Evolutionary conservation across 1,140 invertebrate genomes (phyloP).

Genomic region (Heliconius melpomene): DNA sequence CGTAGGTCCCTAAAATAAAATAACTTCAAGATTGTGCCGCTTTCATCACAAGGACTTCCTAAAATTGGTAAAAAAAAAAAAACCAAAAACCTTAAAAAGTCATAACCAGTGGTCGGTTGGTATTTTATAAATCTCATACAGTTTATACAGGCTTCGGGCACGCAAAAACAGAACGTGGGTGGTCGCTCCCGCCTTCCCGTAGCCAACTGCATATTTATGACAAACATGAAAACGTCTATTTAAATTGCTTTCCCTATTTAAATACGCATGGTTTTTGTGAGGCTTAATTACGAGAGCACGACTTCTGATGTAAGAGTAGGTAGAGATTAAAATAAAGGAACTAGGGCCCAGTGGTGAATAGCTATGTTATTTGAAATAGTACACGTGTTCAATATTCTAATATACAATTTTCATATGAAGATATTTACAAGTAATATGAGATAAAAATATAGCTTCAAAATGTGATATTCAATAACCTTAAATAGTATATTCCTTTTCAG

Average conservation of each 20-base stretch:
- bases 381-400: too few species aligned
- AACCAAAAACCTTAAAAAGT: neutral
- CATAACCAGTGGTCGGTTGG: neutral
- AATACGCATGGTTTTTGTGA: conserved; percentile 33
- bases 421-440: too few species aligned
- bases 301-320: neutral
- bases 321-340: conserved; percentile 1
- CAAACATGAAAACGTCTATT: conserved; percentile 31
- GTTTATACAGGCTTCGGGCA: conserved; percentile 22
- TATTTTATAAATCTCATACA: conserved; percentile 15
- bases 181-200: conserved; percentile 36
- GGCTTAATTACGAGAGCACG: conserved; percentile 24
- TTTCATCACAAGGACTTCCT: neutral
- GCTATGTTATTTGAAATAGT: neutral
- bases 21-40: neutral
- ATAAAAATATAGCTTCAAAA: too few species aligned
- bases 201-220: conserved; percentile 33
- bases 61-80: neutral
- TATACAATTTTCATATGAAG: too few species aligned
- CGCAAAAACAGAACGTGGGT: conserved; percentile 35
- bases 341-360: neutral
- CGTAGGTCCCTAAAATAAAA: too few species aligned
- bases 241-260: conserved; percentile 31
- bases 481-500: too few species aligned
- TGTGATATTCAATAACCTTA: too few species aligned